These are phyloP conservation scores for Cariama cristata DNA, from an alignment of 2,113 vertebrate genomes.

Conservation along the genomic window DNA sequence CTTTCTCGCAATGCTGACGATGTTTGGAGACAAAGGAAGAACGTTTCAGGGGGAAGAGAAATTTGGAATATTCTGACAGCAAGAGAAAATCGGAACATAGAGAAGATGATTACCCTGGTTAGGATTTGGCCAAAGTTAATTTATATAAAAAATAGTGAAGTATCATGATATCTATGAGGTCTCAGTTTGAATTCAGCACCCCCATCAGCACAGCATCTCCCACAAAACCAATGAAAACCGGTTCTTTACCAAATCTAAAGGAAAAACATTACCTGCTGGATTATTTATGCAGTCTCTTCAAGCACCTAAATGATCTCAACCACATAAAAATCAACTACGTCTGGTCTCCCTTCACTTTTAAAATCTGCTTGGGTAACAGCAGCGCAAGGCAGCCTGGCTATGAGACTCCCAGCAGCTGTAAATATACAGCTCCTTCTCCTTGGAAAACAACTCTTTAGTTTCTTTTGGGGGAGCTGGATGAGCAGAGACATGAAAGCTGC, in stretches of 20 bases:
- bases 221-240: not conserved
- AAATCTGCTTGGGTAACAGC: not conserved
- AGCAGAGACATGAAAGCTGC: not conserved
- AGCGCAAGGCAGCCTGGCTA: not conserved
- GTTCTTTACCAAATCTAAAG: not conserved
- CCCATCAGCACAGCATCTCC: not conserved
- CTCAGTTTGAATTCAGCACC: not conserved
- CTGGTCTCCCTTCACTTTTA: not conserved
- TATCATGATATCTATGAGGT: not conserved
- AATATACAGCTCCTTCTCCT: not conserved
- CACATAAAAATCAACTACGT: fast-evolving
- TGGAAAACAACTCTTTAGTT: not conserved
- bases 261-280: not conserved
- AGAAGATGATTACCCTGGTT: not conserved
- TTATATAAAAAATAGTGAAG: not conserved
- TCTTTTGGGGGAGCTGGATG: not conserved
- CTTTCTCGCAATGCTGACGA: not conserved
- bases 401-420: not conserved
- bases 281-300: not conserved
- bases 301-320: not conserved
- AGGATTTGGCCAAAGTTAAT: not conserved
- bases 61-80: not conserved
- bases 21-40: not conserved
- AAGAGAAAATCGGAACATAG: not conserved
- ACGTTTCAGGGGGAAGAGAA: not conserved